Evolutionary conservation across 2,888 invertebrate species (phyloP), one percentile per base, ranked within the genome.

Genomic region (Troides helena): DNA sequence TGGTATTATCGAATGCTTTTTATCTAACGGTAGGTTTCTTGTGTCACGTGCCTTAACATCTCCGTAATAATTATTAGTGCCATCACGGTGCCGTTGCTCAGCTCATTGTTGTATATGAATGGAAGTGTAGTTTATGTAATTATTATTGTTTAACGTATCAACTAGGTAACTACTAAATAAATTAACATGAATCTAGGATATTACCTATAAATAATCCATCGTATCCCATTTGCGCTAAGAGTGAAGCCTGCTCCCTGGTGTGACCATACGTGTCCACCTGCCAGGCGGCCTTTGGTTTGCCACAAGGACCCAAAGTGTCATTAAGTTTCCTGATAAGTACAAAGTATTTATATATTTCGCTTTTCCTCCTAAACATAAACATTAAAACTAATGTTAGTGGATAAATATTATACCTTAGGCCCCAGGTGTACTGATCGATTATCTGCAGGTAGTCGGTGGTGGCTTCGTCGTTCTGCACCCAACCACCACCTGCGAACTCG

Each of bases 191-290:
- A 46, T 14, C 14, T 14, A 46, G 14, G 14, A 46, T 46, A 56
- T n/a, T 62, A 88, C 90, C 95, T 75, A 96, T 93, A 78, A 96
- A 96, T 0, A 96, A 80, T 1, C 95, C 96, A 79, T 97, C 96
- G 79, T 94, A 95, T 0, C 95, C 95, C 93, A 96, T 93, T 80
- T 95, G 93, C 0, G 94, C 93, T 10, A 94, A 93, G 46, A 93
- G 80, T 21, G 95, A 95, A 0, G 95, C 95, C 76, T 95, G 95
- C 81, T 96, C 96, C 0, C 88, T 77, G 0, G 87, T 81, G 81
- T 98, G 97, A 0, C 97, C 97, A 80, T 97, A 98, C 0, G 97
- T 96, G 88, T 98, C 97, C 23, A 97, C 97, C 86, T 98, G 97
- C 97, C 97, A 97, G 0, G 95, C 97, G 0, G 96, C 94, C 67